These are phyloP conservation scores for Maniola jurtina DNA, from an alignment of 1,140 invertebrate species.

Conservation along the genomic window DNA sequence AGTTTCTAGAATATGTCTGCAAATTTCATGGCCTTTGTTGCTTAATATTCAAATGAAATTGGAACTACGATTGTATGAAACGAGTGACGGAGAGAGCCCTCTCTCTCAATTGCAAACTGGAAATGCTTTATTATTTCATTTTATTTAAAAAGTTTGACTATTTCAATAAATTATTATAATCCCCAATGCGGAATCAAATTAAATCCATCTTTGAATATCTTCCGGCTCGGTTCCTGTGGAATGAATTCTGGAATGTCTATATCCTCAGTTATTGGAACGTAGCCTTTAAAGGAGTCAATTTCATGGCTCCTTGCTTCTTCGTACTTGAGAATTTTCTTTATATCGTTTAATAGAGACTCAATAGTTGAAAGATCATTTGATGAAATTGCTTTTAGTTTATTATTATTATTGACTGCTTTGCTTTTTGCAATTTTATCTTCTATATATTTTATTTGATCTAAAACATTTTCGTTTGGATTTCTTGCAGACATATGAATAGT, in stretches of 20 bases:
- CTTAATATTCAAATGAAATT: too few relatives aligned
- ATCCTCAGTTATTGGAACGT: slow-evolving; percentile 40
- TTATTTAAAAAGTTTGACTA: background rate
- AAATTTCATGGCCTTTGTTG: too few relatives aligned
- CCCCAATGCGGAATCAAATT: background rate
- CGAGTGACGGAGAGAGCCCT: too few relatives aligned
- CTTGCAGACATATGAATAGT: too few relatives aligned
- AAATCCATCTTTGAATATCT: slow-evolving; percentile 31
- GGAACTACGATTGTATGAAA: too few relatives aligned
- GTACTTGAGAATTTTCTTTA: slow-evolving; percentile 27
- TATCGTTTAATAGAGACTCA: slow-evolving; percentile 16
- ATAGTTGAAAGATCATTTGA: slow-evolving; percentile 6
- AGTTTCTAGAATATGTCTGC: too few relatives aligned
- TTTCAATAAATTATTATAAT: background rate
- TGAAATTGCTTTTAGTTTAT: background rate
- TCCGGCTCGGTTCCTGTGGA: slow-evolving; percentile 16
- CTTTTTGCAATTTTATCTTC: slow-evolving; percentile 20
- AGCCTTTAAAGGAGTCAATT: slow-evolving; percentile 23
- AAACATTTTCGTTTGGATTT: slow-evolving; percentile 1
- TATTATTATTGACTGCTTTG: background rate
- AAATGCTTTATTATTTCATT: too few relatives aligned
- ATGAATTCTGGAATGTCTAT: slow-evolving; percentile 25
- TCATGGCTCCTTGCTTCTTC: slow-evolving; percentile 5
- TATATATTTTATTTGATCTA: slow-evolving; percentile 21
- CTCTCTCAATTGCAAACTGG: too few relatives aligned